phyloP scores from a whole-genome alignment of 1,140 invertebrate species.

The Frieseomelitta varia region DNA sequence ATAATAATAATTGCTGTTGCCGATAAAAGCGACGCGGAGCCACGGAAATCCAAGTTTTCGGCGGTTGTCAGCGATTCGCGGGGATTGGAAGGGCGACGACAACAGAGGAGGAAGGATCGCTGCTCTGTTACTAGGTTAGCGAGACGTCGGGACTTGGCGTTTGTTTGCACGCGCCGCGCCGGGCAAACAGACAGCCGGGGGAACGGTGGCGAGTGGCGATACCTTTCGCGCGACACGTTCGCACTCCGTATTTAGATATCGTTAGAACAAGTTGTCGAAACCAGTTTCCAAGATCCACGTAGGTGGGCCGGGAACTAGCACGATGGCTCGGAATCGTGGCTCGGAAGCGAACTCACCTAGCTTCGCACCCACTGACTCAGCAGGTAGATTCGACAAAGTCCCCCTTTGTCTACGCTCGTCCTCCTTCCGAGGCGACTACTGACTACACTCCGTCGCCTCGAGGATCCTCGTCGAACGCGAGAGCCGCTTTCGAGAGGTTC shows the following conservation, averaged over 20 bases:
- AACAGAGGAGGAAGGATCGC: not conserved
- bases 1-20: slow-evolving; percentile 33
- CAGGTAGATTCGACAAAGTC: slow-evolving; percentile 60
- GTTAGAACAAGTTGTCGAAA: slow-evolving; percentile 33
- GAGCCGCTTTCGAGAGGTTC: not conserved
- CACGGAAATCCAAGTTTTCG: not conserved
- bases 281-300: slow-evolving; percentile 37
- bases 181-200: not conserved
- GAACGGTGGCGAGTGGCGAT: not conserved
- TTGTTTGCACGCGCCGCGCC: slow-evolving; percentile 1
- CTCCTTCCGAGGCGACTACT: not conserved
- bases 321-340: slow-evolving; percentile 38
- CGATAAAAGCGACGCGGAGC: slow-evolving; percentile 6
- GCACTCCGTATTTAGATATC: slow-evolving; percentile 37
- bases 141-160: not conserved
- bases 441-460: not conserved
- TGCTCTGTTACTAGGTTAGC: slow-evolving; percentile 3
- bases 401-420: slow-evolving; percentile 49
- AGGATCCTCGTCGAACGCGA: slow-evolving; percentile 4
- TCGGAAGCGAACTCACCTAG: not conserved
- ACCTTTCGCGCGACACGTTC: slow-evolving; percentile 25
- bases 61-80: not conserved
- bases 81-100: slow-evolving; percentile 13
- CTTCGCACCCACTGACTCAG: slow-evolving; percentile 52
- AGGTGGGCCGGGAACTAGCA: slow-evolving; percentile 50